phyloP scores from a whole-genome alignment of 2,113 vertebrate species.

The Hemichromis elongatus region DNA sequence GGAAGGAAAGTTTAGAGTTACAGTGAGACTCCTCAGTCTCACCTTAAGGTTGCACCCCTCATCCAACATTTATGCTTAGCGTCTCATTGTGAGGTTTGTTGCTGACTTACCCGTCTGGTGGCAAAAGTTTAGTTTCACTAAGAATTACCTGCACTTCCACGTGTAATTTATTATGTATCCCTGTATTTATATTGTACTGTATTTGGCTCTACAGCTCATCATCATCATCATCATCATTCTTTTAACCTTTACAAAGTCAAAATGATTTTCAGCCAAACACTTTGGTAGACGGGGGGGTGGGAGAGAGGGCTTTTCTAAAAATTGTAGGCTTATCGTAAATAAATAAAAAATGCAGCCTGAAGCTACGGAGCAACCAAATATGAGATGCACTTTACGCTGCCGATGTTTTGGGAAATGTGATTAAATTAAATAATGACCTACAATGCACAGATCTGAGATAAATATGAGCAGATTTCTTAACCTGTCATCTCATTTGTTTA shows the following conservation, averaged over 20 bases:
- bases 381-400: not conserved
- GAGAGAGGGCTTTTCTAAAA: not conserved
- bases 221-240: no score
- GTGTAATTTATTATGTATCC: not conserved
- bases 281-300: not conserved
- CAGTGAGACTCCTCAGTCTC: not conserved
- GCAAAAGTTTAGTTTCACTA: not conserved
- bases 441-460: not conserved
- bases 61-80: not conserved
- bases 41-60: not conserved
- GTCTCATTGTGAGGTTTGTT: not conserved
- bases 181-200: not conserved
- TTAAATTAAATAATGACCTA: not conserved
- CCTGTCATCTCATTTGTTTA: not conserved
- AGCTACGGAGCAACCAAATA: not conserved
- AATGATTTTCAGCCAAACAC: not conserved
- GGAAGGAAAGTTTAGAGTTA: not conserved
- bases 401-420: not conserved
- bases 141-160: not conserved
- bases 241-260: not conserved
- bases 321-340: not conserved
- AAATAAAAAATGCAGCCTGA: not conserved
- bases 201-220: not conserved
- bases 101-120: not conserved
- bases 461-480: not conserved